These are phyloP conservation scores for Megathymus violae DNA, from an alignment of 1,140 invertebrate genomes.

Conservation along the genomic window DNA sequence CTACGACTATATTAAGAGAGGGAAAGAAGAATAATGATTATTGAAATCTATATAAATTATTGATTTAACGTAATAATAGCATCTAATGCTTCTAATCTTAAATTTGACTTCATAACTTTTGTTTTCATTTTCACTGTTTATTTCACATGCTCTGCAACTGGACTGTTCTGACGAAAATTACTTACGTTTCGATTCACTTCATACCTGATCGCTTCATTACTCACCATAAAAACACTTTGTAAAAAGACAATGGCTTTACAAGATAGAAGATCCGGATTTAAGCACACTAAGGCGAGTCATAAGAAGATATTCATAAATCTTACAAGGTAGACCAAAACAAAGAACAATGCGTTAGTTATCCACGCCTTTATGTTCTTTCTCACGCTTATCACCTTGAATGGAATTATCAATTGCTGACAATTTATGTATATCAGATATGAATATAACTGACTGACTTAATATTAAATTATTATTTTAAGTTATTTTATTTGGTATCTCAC, in stretches of 20 bases:
- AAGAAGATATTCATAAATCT: constrained; percentile 8
- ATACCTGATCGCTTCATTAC: background rate
- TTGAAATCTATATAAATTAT: no score
- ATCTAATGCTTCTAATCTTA: background rate
- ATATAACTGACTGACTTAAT: no score
- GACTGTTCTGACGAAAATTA: background rate
- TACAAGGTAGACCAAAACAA: constrained; percentile 20
- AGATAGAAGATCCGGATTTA: constrained; percentile 10
- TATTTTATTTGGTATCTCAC: no score
- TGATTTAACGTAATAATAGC: background rate
- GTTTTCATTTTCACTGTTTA: background rate
- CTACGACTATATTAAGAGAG: no score
- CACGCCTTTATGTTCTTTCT: constrained; percentile 48
- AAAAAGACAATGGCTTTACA: constrained; percentile 1
- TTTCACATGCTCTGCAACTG: background rate
- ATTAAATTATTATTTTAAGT: no score
- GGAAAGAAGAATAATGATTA: no score
- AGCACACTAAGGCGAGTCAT: constrained; percentile 14
- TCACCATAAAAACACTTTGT: background rate
- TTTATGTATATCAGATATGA: no score
- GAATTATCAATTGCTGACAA: constrained; percentile 28
- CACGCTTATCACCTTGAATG: constrained; percentile 48
- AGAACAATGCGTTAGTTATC: constrained; percentile 44
- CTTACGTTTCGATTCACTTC: background rate
- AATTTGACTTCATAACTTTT: background rate